Evolutionary conservation across 2,888 invertebrate genomes (phyloP).

Genomic region (Cataglyphis albicans): DNA sequence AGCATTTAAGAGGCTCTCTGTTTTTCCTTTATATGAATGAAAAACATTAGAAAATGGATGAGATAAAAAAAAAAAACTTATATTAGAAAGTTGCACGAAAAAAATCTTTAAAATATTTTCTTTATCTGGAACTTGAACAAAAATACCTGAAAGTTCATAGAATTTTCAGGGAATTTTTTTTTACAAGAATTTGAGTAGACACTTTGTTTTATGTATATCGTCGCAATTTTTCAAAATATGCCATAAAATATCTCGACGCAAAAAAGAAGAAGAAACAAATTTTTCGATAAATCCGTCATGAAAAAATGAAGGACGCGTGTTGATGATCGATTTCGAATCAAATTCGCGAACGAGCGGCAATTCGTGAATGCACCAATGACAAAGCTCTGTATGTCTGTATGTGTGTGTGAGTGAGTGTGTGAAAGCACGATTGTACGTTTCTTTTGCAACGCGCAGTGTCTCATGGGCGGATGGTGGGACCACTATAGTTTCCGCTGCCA

Average conservation of each 20-base stretch:
- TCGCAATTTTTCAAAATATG: neutral
- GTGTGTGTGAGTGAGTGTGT: neutral
- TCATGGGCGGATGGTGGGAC: constrained; percentile 96
- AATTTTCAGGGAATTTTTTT: too few species aligned
- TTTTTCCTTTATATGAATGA: too few species aligned
- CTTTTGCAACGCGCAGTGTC: constrained; percentile 89
- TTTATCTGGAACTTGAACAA: too few species aligned
- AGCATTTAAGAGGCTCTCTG: too few species aligned
- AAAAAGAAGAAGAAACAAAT: neutral
- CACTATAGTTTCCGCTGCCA: constrained; percentile 96
- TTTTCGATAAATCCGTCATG: neutral
- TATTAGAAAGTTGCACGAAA: too few species aligned
- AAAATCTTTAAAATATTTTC: too few species aligned
- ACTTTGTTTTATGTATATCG: neutral
- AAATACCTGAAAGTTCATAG: too few species aligned
- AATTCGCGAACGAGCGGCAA: neutral
- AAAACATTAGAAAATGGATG: too few species aligned
- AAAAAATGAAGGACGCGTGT: neutral
- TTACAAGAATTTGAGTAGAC: too few species aligned
- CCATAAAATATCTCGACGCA: neutral
- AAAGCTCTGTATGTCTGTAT: neutral
- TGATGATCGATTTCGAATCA: neutral
- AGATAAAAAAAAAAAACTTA: too few species aligned
- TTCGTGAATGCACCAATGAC: constrained; percentile 5
- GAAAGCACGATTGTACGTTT: constrained; percentile 61